Conservation (phyloP, 2,888 invertebrate species). For the Leucania comma region DNA sequence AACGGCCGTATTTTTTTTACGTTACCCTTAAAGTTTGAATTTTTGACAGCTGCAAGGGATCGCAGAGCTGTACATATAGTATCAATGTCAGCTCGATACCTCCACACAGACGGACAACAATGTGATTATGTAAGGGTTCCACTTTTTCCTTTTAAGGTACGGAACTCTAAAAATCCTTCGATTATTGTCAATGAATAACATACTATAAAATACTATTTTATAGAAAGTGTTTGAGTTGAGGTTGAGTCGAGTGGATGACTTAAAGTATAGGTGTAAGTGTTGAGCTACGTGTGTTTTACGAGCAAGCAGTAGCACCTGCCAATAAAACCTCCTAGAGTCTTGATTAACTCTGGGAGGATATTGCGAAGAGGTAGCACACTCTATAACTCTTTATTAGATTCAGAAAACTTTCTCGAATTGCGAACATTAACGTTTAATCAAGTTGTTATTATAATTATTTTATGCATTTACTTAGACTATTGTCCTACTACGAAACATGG, state of each 20-base stretch:
- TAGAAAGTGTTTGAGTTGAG: not conserved
- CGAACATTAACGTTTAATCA: constrained; percentile 3
- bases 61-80: too few species aligned
- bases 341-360: constrained; percentile 19
- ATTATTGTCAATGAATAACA: not conserved
- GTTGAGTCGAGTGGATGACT: not conserved
- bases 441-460: constrained; percentile 4
- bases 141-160: too few species aligned
- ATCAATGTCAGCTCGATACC: too few species aligned
- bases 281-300: constrained; percentile 20
- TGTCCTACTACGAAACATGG: not conserved
- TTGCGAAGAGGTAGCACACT: not conserved
- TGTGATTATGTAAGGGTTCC: too few species aligned
- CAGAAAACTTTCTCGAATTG: constrained; percentile 4
- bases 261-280: not conserved
- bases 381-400: constrained; percentile 2
- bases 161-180: too few species aligned
- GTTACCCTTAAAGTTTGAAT: too few species aligned
- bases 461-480: not conserved
- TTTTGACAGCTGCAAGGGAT: too few species aligned
- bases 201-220: not conserved
- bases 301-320: not conserved
- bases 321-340: not conserved
- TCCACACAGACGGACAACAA: too few species aligned
- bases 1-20: too few species aligned